A percentile compares a stretch with the other conserved stretches of the same genome.
Conservation (phyloP, 1,140 invertebrate species). For the Eupeodes corollae region DNA sequence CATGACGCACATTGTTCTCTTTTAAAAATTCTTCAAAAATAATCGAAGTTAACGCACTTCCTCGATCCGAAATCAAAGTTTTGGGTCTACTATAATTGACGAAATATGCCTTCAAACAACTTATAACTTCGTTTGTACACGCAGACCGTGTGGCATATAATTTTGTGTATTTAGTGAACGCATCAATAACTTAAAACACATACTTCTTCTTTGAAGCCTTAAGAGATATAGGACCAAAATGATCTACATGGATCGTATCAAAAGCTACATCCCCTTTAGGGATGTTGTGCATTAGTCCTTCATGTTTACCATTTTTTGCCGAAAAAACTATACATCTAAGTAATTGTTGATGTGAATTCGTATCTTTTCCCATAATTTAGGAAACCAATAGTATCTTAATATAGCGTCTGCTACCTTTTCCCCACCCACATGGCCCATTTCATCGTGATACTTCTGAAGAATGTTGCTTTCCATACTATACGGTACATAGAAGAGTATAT, state of each 20-base stretch:
- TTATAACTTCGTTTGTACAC: slow-evolving; percentile 18
- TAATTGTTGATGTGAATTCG: slow-evolving; percentile 9
- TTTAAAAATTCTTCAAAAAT: slow-evolving; percentile 14
- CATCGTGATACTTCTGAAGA: slow-evolving; percentile 14
- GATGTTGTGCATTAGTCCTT: too few species aligned
- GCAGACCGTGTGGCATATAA: slow-evolving; percentile 8
- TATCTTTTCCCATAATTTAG: slow-evolving; percentile 17
- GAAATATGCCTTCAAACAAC: slow-evolving; percentile 11
- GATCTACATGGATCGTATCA: slow-evolving; percentile 23
- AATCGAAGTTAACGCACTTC: slow-evolving; percentile 14
- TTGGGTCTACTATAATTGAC: slow-evolving; percentile 8
- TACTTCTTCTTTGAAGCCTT: slow-evolving; percentile 19
- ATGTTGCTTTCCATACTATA: slow-evolving; percentile 10
- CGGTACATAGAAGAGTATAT: slow-evolving; percentile 18
- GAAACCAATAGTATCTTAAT: slow-evolving; percentile 17
- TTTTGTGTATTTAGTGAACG: slow-evolving; percentile 14
- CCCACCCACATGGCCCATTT: slow-evolving; percentile 15
- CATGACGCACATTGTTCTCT: slow-evolving; percentile 6
- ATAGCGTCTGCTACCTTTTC: slow-evolving; percentile 14
- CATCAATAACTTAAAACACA: slow-evolving; percentile 17
- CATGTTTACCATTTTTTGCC: slow-evolving; percentile 9
- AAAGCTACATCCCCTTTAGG: too few species aligned
- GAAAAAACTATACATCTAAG: slow-evolving; percentile 17
- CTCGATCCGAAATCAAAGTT: slow-evolving; percentile 16
- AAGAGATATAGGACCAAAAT: slow-evolving; percentile 21